phyloP scores from a whole-genome alignment of 2,888 invertebrate genomes.

The Drosophila meridionalis region DNA sequence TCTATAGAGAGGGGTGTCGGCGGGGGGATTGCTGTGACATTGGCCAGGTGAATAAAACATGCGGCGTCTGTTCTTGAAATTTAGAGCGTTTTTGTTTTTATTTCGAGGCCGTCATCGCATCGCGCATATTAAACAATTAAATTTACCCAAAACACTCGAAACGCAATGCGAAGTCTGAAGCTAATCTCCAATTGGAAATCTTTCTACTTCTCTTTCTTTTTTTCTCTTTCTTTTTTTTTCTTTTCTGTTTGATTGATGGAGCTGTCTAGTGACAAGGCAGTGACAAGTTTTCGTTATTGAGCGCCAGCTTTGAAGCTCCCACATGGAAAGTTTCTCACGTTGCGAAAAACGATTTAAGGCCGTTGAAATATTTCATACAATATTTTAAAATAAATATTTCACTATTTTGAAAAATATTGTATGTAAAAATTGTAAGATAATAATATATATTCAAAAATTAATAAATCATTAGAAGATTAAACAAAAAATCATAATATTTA shows the following conservation, averaged over 20 bases:
- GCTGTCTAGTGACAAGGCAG: background rate
- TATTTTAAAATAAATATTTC: too few species aligned
- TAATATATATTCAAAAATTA: too few species aligned
- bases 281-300: slow-evolving; percentile 5
- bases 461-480: too few species aligned
- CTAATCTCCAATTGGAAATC: slow-evolving; percentile 1
- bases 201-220: background rate
- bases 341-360: background rate
- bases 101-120: slow-evolving; percentile 57
- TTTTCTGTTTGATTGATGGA: slow-evolving; percentile 40
- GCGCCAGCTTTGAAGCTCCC: background rate
- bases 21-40: slow-evolving; percentile 53
- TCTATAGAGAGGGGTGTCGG: background rate
- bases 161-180: slow-evolving; percentile 1
- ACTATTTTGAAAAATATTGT: too few species aligned
- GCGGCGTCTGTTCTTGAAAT: slow-evolving; percentile 62
- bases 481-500: too few species aligned
- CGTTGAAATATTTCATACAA: background rate
- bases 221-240: background rate
- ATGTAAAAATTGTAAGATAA: too few species aligned
- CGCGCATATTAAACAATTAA: slow-evolving; percentile 60
- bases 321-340: background rate
- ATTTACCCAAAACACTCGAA: slow-evolving; percentile 4
- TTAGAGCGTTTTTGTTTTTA: slow-evolving; percentile 59
- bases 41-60: slow-evolving; percentile 71